These are phyloP conservation scores for Tetraneura akinire DNA, from an alignment of 1,140 invertebrate species.

Conservation along the genomic window DNA sequence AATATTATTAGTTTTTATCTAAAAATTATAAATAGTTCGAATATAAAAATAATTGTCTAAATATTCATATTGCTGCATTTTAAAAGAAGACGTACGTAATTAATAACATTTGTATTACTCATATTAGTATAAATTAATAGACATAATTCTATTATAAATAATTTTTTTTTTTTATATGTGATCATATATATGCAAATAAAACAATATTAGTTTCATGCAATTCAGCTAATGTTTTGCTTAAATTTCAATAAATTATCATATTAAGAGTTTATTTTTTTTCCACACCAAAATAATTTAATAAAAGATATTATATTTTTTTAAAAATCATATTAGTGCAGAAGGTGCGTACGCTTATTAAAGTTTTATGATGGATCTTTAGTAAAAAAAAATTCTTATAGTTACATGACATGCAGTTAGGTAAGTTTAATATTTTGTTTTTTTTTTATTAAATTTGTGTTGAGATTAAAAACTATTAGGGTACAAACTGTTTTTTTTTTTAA, in stretches of 20 bases:
- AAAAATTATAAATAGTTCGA: no score
- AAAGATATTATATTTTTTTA: conserved; percentile 22
- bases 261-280: conserved; percentile 1
- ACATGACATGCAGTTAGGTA: not conserved
- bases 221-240: not conserved
- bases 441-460: conserved; percentile 10
- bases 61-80: no score
- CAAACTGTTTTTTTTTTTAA: not conserved
- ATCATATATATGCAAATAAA: not conserved
- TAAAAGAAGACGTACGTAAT: no score
- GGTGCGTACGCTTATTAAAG: conserved; percentile 22
- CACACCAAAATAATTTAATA: conserved; percentile 26
- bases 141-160: no score
- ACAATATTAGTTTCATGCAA: not conserved
- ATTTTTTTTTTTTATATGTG: no score
- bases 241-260: conserved; percentile 19
- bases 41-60: no score
- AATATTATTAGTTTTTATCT: no score
- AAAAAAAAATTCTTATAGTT: not conserved
- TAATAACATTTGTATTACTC: no score
- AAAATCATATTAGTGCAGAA: not conserved
- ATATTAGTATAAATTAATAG: no score
- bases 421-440: not conserved
- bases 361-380: conserved; percentile 33
- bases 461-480: not conserved